Evolutionary conservation across 1,140 invertebrate species (phyloP).

Genomic region (Cotesia chilonis): DNA sequence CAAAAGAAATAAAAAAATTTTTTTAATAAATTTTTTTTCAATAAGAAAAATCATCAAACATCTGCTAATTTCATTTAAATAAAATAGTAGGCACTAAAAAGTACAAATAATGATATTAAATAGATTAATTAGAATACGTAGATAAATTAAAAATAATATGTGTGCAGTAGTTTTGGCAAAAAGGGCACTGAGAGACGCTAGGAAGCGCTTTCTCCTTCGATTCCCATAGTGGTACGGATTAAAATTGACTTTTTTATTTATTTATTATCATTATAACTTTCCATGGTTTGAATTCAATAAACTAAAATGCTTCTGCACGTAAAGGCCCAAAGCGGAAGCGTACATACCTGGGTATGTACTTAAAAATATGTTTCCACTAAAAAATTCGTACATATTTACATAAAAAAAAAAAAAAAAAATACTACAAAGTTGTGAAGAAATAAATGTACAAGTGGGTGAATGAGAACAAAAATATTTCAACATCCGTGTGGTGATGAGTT

Average conservation of each 20-base stretch:
- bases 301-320: conserved; percentile 17
- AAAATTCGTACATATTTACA: not conserved
- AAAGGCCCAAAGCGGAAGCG: not conserved
- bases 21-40: too few species aligned
- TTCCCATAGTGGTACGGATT: conserved; percentile 14
- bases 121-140: not conserved
- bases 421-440: not conserved
- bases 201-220: conserved; percentile 2
- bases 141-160: not conserved
- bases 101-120: too few species aligned
- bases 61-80: too few species aligned
- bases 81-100: too few species aligned
- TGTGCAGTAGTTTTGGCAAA: not conserved
- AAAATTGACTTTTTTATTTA: not conserved
- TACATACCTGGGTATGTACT: conserved; percentile 25
- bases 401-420: not conserved
- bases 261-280: conserved; percentile 7
- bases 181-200: not conserved
- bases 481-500: not conserved
- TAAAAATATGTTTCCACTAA: conserved; percentile 8
- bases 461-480: not conserved
- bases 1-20: too few species aligned
- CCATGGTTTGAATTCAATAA: conserved; percentile 1
- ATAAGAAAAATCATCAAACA: too few species aligned
- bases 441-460: conserved; percentile 2